Evolutionary conservation across 1,140 invertebrate genomes (phyloP), one percentile per base, ranked within the genome.

Genomic region (Nasonia vitripennis): DNA sequence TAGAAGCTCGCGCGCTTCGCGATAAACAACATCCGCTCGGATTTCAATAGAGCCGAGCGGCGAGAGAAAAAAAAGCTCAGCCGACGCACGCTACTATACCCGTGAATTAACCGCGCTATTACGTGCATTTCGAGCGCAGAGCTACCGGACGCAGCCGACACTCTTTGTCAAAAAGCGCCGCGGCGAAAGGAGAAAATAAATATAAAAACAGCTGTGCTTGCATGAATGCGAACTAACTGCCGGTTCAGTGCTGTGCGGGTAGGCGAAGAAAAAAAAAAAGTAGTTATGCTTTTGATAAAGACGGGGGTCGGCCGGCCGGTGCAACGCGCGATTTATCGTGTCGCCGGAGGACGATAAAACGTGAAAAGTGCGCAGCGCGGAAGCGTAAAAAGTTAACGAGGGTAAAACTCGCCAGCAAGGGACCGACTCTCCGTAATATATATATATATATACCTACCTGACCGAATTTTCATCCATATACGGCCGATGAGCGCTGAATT

Each of bases 291-390:
- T 62, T 84, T 86, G 87, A 87, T 86, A 87, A 86, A 87, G 77
- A 27, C n/a, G 31, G 23, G 41, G 34, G 34, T 37, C 3, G 34
- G 34, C 34, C 34, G 2, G 34, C 55, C 55, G 55, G 55, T 20
- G 55, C 27, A 27, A 1, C 1, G 27, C 27, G 71, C 75, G 80
- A 87, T 87, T 87, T 86, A 83, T 87, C 82, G 81, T 81, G 41
- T 27, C 68, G 48, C 82, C 55, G 83, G 82, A 84, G 78, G 80
- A 23, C 79, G 82, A 86, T 86, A 87, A 87, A 87, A 82, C 55
- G 55, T 45, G 48, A 81, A 73, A 81, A 81, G 23, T 74, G 68
- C 45, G 1, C 17, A 41, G 79, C 23, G 5, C 62, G 14, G 48
- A 81, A 73, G 73, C 73, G 73, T 55, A 45, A 73, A 51, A 81